These are phyloP conservation scores for Hypsibius dujardini DNA, from an alignment of 1,140 invertebrate species.

Conservation along the genomic window DNA sequence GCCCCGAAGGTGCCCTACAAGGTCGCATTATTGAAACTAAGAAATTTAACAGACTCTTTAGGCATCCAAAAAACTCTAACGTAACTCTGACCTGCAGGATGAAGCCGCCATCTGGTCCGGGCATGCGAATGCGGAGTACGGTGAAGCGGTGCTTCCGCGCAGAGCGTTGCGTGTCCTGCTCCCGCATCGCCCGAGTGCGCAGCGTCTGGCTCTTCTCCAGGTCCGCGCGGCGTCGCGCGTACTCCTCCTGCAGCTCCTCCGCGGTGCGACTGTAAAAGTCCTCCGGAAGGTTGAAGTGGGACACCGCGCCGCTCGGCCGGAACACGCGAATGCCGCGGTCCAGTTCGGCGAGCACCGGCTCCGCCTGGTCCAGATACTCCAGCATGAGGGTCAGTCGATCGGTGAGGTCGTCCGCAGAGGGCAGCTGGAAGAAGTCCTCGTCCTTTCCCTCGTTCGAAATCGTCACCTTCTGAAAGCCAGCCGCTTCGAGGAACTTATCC, in stretches of 20 bases:
- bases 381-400: conserved; percentile 44
- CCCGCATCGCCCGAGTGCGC: conserved; percentile 75
- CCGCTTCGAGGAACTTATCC: conserved; percentile 58
- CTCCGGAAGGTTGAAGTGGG: conserved; percentile 49
- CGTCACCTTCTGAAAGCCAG: conserved; percentile 47
- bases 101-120: conserved; percentile 28
- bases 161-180: conserved; percentile 59
- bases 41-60: not conserved
- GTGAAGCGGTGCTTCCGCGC: conserved; percentile 64
- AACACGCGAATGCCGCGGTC: conserved; percentile 69
- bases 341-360: conserved; percentile 59
- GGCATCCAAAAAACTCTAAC: too few species aligned
- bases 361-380: conserved; percentile 55
- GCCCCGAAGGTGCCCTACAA: conserved; percentile 69
- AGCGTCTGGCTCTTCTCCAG: conserved; percentile 61
- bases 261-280: conserved; percentile 60
- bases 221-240: conserved; percentile 37
- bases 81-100: too few species aligned
- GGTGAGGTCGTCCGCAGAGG: conserved; percentile 26
- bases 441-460: not conserved
- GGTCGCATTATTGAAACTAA: conserved; percentile 20
- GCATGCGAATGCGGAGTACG: conserved; percentile 63
- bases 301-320: conserved; percentile 49
- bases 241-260: conserved; percentile 60
- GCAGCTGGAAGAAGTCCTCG: not conserved